Conservation (phyloP, 2,113 vertebrate species). For the Noctilio leporinus region DNA sequence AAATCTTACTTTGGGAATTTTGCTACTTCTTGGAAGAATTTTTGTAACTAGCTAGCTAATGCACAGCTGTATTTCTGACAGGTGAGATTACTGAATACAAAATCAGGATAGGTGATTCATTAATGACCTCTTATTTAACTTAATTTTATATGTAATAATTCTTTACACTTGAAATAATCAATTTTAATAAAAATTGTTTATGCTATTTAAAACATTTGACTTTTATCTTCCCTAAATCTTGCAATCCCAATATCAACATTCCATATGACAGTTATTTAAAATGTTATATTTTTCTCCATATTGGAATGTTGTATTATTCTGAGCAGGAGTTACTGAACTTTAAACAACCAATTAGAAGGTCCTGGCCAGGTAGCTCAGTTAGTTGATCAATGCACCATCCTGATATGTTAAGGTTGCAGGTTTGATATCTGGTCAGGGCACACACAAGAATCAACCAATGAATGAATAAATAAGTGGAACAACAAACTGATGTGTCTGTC, state of each 20-base stretch:
- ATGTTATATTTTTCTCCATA: not conserved
- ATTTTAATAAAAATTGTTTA: not conserved
- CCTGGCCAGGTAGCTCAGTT: too few relatives aligned
- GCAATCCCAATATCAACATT: not conserved
- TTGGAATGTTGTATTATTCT: not conserved
- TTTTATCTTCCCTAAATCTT: not conserved
- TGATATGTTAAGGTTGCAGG: too few relatives aligned
- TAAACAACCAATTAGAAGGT: not conserved
- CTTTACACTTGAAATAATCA: not conserved
- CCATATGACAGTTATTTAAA: not conserved
- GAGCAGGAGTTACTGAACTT: not conserved
- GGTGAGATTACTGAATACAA: not conserved
- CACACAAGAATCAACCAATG: too few relatives aligned
- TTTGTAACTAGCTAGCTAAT: not conserved
- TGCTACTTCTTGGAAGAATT: not conserved
- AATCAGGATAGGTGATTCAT: not conserved
- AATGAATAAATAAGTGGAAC: too few relatives aligned
- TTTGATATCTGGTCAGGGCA: too few relatives aligned
- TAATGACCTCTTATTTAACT: not conserved
- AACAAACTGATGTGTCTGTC: too few relatives aligned
- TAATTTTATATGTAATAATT: not conserved
- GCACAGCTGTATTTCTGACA: not conserved
- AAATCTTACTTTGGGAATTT: not conserved
- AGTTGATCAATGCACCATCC: too few relatives aligned
- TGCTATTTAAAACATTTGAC: constrained; percentile 2